Conservation (phyloP, 2,797 vertebrate genomes). For the Graptemys geographica region DNA sequence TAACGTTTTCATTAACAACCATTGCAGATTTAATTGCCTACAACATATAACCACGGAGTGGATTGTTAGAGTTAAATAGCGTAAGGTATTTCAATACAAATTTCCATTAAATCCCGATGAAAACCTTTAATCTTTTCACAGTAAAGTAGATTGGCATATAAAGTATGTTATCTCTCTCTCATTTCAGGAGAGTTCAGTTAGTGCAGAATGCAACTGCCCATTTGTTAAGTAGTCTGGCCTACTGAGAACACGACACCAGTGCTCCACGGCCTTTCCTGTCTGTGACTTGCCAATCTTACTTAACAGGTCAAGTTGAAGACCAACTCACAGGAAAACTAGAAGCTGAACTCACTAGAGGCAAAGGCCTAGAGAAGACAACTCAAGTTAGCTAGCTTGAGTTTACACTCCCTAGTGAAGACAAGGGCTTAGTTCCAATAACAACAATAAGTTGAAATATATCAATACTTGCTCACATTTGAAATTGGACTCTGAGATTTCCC, state of each 20-base stretch:
- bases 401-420: neutral
- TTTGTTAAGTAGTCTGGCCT: neutral
- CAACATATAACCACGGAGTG: neutral
- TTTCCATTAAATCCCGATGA: neutral
- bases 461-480: neutral
- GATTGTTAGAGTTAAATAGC: neutral
- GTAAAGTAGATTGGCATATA: neutral
- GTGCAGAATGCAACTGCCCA: neutral
- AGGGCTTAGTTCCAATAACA: neutral
- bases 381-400: neutral
- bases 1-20: constrained; percentile 41
- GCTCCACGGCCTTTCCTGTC: neutral
- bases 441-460: neutral
- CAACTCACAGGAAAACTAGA: neutral
- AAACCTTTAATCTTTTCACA: neutral
- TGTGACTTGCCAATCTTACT: accelerated
- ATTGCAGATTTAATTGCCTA: constrained; percentile 9
- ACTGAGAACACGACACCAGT: neutral
- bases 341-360: neutral
- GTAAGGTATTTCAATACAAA: neutral
- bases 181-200: constrained; percentile 10
- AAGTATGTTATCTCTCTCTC: constrained; percentile 6
- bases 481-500: neutral
- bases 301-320: neutral
- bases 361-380: neutral